A percentile compares a stretch with the other conserved stretches of the same genome.
phyloP scores from a whole-genome alignment of 2,113 vertebrate genomes.

The Laticauda laticaudata region DNA sequence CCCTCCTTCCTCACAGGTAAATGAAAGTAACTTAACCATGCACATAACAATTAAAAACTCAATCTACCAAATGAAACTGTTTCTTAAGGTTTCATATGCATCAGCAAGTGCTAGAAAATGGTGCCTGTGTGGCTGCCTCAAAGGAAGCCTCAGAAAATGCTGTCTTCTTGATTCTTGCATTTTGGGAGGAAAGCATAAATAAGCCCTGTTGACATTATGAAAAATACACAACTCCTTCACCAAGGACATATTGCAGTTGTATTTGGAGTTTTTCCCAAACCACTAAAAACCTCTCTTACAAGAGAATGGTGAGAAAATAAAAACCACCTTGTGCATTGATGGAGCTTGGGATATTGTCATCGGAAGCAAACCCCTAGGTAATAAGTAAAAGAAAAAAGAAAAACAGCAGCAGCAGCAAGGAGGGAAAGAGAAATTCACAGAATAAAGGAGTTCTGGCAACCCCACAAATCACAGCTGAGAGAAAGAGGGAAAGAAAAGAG shows the following conservation, averaged over 20 bases:
- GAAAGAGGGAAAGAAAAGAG: neutral
- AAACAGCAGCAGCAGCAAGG: neutral
- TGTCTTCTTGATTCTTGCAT: neutral
- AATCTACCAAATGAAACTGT: conserved; percentile 17
- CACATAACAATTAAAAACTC: conserved; percentile 3
- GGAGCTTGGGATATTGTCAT: conserved; percentile 19
- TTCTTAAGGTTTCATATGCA: conserved; percentile 15
- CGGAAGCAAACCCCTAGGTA: conserved; percentile 34
- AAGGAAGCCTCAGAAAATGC: conserved; percentile 23
- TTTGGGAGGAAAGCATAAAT: neutral
- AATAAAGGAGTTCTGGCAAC: conserved; percentile 13
- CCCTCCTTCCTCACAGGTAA: conserved; percentile 50
- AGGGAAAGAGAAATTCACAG: conserved; percentile 22
- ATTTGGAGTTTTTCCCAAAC: conserved; percentile 20
- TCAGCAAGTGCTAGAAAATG: conserved; percentile 31
- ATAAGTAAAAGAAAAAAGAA: conserved; percentile 41
- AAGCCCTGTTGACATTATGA: neutral
- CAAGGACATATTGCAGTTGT: neutral
- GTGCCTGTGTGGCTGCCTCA: neutral
- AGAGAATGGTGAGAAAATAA: conserved; percentile 10
- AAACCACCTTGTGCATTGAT: conserved; percentile 11
- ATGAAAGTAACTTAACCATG: conserved; percentile 41
- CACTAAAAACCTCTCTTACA: conserved; percentile 8
- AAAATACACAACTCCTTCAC: conserved; percentile 1
- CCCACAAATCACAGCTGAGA: conserved; percentile 7